Conservation (phyloP, 2,888 invertebrate species). For the Mythimna ferrago region DNA sequence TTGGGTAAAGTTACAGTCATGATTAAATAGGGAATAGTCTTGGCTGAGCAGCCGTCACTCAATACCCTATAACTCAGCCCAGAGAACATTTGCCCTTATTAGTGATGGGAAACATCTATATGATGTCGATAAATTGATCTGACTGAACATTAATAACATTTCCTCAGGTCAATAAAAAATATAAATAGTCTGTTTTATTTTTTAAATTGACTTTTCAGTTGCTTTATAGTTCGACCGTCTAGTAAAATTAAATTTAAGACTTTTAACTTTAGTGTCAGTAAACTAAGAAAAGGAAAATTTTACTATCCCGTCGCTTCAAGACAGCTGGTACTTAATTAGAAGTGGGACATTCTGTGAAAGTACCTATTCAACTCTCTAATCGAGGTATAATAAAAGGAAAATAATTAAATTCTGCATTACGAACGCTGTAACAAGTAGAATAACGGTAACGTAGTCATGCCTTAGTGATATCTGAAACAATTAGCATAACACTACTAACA, state of each 20-base stretch:
- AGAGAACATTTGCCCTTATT: constrained; percentile 57
- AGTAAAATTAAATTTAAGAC: constrained; percentile 35
- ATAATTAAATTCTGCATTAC: constrained; percentile 19
- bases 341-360: constrained; percentile 25
- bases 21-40: constrained; percentile 63
- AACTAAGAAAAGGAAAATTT: constrained; percentile 14
- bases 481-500: constrained; percentile 55
- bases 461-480: constrained; percentile 49
- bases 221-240: constrained; percentile 11
- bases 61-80: constrained; percentile 64
- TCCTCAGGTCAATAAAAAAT: constrained; percentile 5
- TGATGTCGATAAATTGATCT: constrained; percentile 54
- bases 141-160: constrained; percentile 14
- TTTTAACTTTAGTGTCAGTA: constrained; percentile 25
- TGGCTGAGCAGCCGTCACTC: constrained; percentile 66
- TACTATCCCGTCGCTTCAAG: constrained; percentile 1
- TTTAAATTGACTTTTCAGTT: constrained; percentile 9
- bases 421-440: constrained; percentile 37
- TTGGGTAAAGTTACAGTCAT: constrained; percentile 30
- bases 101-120: constrained; percentile 55
- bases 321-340: constrained; percentile 33
- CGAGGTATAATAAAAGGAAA: constrained; percentile 19
- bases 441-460: constrained; percentile 39
- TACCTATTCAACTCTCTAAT: constrained; percentile 17
- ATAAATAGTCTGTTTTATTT: constrained; percentile 16